phyloP scores from a whole-genome alignment of 2,113 vertebrate genomes.

The Sturnira hondurensis region DNA sequence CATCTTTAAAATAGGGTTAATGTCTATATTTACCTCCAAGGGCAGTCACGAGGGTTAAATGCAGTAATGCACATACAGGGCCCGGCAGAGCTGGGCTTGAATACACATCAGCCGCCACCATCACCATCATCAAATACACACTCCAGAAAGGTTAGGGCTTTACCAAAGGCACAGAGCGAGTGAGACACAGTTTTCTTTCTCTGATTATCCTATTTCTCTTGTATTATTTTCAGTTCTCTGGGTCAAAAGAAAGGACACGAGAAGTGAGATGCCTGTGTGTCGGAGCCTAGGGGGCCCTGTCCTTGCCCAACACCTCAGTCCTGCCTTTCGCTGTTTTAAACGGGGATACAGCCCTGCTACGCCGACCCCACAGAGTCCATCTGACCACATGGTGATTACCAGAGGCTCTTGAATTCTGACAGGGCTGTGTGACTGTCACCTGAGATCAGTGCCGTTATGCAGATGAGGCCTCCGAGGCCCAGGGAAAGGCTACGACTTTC shows the following conservation, averaged over 20 bases:
- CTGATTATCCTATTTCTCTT: neutral
- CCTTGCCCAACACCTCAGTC: neutral
- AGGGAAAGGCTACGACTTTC: neutral
- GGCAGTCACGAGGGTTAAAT: neutral
- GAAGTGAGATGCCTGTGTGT: neutral
- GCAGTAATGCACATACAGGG: neutral
- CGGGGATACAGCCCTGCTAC: neutral
- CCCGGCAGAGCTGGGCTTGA: neutral
- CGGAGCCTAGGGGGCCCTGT: neutral
- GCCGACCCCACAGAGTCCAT: neutral
- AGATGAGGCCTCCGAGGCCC: neutral
- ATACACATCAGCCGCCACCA: neutral
- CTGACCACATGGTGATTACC: neutral
- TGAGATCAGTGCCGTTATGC: neutral
- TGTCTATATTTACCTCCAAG: neutral
- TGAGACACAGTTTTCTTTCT: neutral
- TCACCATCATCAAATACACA: neutral
- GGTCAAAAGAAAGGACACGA: neutral
- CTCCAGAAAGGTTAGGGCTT: neutral
- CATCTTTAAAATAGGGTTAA: neutral
- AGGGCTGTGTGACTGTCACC: neutral
- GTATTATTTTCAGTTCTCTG: neutral
- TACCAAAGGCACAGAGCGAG: neutral
- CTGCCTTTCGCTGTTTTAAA: neutral
- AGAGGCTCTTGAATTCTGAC: neutral